Evolutionary conservation across 2,113 vertebrate genomes (phyloP).

Genomic region (Corythaeola cristata): DNA sequence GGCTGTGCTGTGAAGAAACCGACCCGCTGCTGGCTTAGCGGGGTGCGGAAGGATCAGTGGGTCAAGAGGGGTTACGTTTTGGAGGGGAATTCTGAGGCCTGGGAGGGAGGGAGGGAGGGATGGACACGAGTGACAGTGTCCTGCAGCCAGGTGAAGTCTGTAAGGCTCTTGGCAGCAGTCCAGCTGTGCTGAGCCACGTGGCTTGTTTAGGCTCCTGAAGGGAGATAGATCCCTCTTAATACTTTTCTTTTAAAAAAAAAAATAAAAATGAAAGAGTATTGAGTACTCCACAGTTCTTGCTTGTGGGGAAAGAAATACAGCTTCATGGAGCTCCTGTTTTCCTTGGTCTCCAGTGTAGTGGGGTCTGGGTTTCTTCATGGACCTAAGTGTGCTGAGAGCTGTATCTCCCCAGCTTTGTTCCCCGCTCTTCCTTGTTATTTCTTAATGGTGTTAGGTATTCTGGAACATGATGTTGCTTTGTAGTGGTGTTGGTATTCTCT

Average conservation of each 20-base stretch:
- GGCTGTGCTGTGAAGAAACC: neutral
- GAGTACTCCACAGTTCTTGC: neutral
- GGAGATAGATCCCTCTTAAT: too few relatives aligned
- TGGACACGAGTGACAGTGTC: neutral
- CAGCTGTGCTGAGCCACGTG: rapidly evolving
- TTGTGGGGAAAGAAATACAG: neutral
- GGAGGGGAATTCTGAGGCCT: neutral
- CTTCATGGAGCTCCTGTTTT: rapidly evolving
- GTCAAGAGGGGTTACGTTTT: neutral
- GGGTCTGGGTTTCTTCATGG: neutral
- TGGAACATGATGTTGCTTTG: neutral
- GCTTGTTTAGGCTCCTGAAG: too few relatives aligned
- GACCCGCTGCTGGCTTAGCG: neutral
- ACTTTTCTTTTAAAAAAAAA: neutral
- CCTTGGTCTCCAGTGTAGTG: neutral
- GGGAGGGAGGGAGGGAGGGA: neutral
- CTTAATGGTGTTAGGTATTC: neutral
- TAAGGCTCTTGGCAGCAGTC: neutral
- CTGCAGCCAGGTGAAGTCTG: neutral
- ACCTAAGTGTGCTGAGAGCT: rapidly evolving
- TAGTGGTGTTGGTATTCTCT: too few relatives aligned
- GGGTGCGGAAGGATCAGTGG: neutral
- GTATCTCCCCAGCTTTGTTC: neutral
- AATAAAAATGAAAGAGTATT: neutral
- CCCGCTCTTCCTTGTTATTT: neutral